These are phyloP conservation scores for Rhagologus leucostigma DNA, from an alignment of 2,113 vertebrate species.

Conservation along the genomic window DNA sequence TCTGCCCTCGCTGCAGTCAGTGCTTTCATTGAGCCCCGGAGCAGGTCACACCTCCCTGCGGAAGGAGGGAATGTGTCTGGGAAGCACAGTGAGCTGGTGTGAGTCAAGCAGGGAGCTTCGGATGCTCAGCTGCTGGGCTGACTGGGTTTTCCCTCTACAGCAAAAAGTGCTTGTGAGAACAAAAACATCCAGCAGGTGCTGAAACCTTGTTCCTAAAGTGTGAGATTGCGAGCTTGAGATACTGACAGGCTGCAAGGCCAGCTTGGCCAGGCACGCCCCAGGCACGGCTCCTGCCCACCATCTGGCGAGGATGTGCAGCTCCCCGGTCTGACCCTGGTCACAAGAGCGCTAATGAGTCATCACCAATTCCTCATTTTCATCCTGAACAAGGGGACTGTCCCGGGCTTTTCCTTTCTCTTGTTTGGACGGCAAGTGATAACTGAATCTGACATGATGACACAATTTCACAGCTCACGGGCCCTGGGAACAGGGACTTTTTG, in stretches of 20 bases:
- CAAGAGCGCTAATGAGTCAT: fast-evolving
- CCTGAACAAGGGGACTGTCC: neutral
- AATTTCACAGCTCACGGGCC: neutral
- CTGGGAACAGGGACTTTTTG: neutral
- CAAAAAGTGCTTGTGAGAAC: neutral
- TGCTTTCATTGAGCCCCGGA: fast-evolving
- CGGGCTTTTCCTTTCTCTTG: fast-evolving
- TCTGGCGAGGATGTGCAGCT: neutral
- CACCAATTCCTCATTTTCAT: neutral
- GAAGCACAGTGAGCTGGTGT: fast-evolving
- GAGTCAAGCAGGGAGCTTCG: neutral
- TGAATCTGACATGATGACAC: neutral
- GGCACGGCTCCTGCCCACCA: fast-evolving
- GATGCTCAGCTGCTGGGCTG: neutral
- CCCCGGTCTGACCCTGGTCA: fast-evolving
- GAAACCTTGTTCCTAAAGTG: neutral
- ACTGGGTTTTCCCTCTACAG: neutral
- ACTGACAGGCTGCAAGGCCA: neutral
- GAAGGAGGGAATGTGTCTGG: fast-evolving
- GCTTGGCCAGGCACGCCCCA: fast-evolving
- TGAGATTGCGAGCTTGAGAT: fast-evolving
- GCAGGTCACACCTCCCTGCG: neutral
- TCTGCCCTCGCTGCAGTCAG: fast-evolving
- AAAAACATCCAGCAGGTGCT: neutral
- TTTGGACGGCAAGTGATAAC: neutral